Evolutionary conservation across 2,888 invertebrate species (phyloP), one percentile per base, ranked within the genome.

Genomic region (Megaustenia siamemsis): DNA sequence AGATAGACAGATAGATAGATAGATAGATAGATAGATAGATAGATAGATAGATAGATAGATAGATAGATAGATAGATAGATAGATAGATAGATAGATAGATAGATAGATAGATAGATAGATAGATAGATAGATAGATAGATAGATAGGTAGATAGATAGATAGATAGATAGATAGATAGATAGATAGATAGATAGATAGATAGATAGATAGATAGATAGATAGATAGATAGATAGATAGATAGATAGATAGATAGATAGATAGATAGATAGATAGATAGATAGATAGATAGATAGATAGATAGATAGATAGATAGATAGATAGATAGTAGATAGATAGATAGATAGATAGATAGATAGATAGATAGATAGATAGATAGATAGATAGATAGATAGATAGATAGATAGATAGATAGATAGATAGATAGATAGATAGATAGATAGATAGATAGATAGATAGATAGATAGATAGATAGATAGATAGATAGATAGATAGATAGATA

Each of bases 61-160:
- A 1, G 56, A 3, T 3, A 56, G 56, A 15, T 56, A 3, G 56
- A 3, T 56, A 56, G 56, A 15, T 56, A 56, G 56, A 15, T 56
- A 56, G 18, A 15, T 12, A 56, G 56, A 15, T 56, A 56, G 56
- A 15, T 56, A 56, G 56, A 15, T 56, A 56, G 56, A 15, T 56
- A 56, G 56, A 0, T 56, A 56, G 56, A 15, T 56, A 56, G 56
- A 15, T 56, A 56, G 8, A 15, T 56, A 15, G 56, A 15, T 56
- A 49, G 56, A 73, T n/a, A 73, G 49, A 49, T 49, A 49, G 49
- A 49, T 49, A 49, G 49, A 49, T 49, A 49, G 49, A 49, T 49
- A 49, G 49, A 49, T 49, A n/a, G n/a, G n/a, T n/a, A n/a, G n/a
- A n/a, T n/a, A n/a, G n/a, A n/a, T n/a, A n/a, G n/a, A n/a, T n/a